Evolutionary conservation across 2,888 invertebrate species (phyloP), one percentile per base, ranked within the genome.

Genomic region (Labia minor): DNA sequence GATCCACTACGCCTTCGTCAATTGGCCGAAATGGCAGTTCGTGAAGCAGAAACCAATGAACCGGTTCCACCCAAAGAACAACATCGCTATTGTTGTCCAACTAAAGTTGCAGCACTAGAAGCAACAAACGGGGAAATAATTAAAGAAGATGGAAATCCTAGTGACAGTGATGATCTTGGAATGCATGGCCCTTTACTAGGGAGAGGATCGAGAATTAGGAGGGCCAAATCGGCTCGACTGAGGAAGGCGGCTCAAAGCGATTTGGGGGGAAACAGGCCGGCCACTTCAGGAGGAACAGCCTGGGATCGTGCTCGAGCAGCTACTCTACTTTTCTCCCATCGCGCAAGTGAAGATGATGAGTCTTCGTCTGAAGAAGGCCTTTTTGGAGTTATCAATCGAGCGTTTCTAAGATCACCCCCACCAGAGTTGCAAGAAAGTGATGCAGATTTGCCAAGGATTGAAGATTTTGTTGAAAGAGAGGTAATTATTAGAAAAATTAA

Each of bases 161-260:
- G 85, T 70, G 87, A 87, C 73, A 86, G 85, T 72, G 86, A 86
- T 70, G 83, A 82, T 26, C 80, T 83, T 67, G 19, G 67, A 68
- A 19, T 70, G 77, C 79, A 76, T 68, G 76, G 77, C 64, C 75
- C 74, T 67, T 72, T 78, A 66, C 73, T 80, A 68, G 79, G 78
- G 14, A 75, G 75, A 18, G 77, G 77, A 62, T 75, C 77, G 19
- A 74, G 77, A 65, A 71, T 76, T 62, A 76, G 77, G 37, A 75
- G 78, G 72, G 78, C 78, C 70, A 76, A 77, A 69, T 79, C 78
- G 26, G 77, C 78, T 20, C 76, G 70, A 68, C 61, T 69, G 71
- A 19, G 66, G 68, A 66, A 37, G 20, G 63, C 64, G 64, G 66
- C 19, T 63, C 21, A 61, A 61, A 37, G 21, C 49, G 63, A 19